Percentiles rank a stretch among this genome's conserved stretches.
These are phyloP conservation scores for Melanogrammus aeglefinus DNA, from an alignment of 2,797 vertebrate species.

Conservation along the genomic window DNA sequence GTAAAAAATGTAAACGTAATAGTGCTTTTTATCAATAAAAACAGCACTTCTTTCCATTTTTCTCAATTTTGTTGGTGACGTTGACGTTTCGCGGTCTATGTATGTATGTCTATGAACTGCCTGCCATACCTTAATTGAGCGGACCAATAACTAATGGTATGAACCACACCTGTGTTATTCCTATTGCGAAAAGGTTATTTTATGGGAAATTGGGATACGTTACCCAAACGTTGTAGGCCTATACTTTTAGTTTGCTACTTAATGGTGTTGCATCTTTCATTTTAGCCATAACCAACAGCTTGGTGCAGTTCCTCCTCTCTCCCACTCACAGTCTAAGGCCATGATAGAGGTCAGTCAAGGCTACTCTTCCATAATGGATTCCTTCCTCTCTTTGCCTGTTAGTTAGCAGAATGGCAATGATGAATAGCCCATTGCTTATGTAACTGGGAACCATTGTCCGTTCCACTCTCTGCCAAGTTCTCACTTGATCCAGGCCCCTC, in stretches of 20 bases:
- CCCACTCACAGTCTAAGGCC: not conserved
- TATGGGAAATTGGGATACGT: too few relatives aligned
- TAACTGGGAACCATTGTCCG: not conserved
- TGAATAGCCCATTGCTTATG: constrained; percentile 3
- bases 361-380: not conserved
- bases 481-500: not conserved
- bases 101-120: too few relatives aligned
- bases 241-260: not conserved
- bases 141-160: too few relatives aligned
- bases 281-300: not conserved
- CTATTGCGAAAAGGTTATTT: too few relatives aligned
- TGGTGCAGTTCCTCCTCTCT: not conserved
- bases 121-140: too few relatives aligned
- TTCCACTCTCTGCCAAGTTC: not conserved
- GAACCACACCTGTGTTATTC: too few relatives aligned
- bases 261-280: not conserved
- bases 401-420: not conserved
- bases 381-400: not conserved
- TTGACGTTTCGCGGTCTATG: too few relatives aligned
- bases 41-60: too few relatives aligned
- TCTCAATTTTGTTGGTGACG: too few relatives aligned
- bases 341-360: constrained; percentile 5
- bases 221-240: too few relatives aligned
- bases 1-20: too few relatives aligned
- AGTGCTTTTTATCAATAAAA: too few relatives aligned